These are phyloP conservation scores for Dendroctonus ponderosae DNA, from an alignment of 1,140 invertebrate genomes.

Conservation along the genomic window DNA sequence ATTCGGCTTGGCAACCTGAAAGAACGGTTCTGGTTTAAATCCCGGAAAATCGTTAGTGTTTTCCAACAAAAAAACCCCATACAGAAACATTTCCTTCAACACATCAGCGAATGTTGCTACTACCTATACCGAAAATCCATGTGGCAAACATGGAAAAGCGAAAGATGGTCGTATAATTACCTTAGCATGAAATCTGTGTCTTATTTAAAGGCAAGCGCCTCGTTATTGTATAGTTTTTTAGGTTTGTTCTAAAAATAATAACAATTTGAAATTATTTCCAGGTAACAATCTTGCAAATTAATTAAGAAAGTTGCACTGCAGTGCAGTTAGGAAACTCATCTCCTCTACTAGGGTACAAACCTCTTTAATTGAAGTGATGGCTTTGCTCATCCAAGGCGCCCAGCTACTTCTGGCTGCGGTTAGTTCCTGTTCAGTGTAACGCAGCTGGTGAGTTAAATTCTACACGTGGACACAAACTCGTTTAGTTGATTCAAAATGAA, in stretches of 20 bases:
- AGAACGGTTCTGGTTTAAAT: background rate
- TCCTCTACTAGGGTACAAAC: slow-evolving; percentile 11
- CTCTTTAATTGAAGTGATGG: slow-evolving; percentile 58
- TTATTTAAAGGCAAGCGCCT: slow-evolving; percentile 2
- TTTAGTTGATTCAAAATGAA: background rate
- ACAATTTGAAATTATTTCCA: background rate
- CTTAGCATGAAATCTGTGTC: background rate
- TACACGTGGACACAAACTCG: slow-evolving; percentile 46
- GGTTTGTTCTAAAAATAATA: slow-evolving; percentile 11
- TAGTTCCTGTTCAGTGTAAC: slow-evolving; percentile 76
- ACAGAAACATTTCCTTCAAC: too few relatives aligned
- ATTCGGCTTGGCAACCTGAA: slow-evolving; percentile 42
- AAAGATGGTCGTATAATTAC: slow-evolving; percentile 1
- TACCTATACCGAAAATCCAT: too few relatives aligned
- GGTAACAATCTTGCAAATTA: background rate
- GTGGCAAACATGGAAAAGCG: too few relatives aligned
- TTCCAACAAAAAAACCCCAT: too few relatives aligned
- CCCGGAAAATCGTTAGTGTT: too few relatives aligned
- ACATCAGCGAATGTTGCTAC: too few relatives aligned
- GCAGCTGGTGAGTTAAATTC: slow-evolving; percentile 91
- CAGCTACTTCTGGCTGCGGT: slow-evolving; percentile 75
- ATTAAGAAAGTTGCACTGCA: background rate
- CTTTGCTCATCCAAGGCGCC: slow-evolving; percentile 88
- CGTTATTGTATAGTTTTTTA: slow-evolving; percentile 15
- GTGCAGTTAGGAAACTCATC: background rate